Conservation (phyloP, 2,888 invertebrate genomes). For the Alentia gelatinosa region DNA sequence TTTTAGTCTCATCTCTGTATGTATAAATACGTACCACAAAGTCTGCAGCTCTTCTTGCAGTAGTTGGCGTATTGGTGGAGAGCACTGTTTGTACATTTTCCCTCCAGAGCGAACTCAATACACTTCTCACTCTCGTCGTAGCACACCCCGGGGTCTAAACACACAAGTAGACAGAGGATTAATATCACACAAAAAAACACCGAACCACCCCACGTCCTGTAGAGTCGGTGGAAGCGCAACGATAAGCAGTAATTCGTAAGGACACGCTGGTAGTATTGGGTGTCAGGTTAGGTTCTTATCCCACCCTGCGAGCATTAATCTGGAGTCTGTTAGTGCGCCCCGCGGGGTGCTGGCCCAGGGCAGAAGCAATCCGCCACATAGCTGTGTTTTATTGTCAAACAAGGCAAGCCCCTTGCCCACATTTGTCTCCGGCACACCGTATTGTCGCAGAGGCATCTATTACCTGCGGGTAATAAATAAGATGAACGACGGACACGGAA, state of each 20-base stretch:
- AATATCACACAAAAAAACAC: neutral
- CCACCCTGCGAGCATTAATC: neutral
- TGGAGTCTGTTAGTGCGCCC: neutral
- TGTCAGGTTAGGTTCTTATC: neutral
- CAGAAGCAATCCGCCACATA: neutral
- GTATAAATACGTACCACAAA: slow-evolving; percentile 71
- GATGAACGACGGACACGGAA: neutral
- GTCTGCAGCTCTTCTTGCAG: slow-evolving; percentile 72
- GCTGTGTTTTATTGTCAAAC: slow-evolving; percentile 1
- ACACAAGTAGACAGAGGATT: neutral
- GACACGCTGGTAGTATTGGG: neutral
- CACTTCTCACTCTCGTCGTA: slow-evolving; percentile 58
- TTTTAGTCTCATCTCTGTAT: no score
- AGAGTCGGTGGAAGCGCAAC: neutral
- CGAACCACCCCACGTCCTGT: neutral
- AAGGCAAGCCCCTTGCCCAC: neutral
- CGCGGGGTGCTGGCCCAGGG: neutral
- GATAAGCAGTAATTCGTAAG: neutral
- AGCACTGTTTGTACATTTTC: slow-evolving; percentile 55
- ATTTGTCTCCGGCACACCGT: neutral
- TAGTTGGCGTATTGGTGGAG: slow-evolving; percentile 68
- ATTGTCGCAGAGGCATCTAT: slow-evolving; percentile 1
- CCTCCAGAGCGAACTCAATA: slow-evolving; percentile 41
- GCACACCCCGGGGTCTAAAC: slow-evolving; percentile 53
- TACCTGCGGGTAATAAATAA: neutral